A percentile compares a stretch with the other conserved stretches of the same genome.
Evolutionary conservation across 1,140 invertebrate genomes (phyloP).

Genomic region (Danaus plexippus): DNA sequence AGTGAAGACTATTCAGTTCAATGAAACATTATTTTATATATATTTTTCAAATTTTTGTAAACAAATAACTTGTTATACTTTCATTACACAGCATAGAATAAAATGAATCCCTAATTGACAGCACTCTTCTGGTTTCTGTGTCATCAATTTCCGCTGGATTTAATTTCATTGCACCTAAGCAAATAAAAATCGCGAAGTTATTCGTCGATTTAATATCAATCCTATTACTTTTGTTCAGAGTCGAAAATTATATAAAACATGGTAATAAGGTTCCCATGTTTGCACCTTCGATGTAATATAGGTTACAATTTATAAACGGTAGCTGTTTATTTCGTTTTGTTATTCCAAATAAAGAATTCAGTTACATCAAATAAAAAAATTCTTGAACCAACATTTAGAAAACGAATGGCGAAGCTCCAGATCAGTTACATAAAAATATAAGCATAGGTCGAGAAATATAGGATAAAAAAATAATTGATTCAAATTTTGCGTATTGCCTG

Average conservation of each 20-base stretch:
- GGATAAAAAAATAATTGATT: too few species aligned
- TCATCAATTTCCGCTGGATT: conserved; percentile 37
- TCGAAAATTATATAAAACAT: conserved; percentile 15
- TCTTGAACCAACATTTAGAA: too few species aligned
- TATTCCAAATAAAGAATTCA: too few species aligned
- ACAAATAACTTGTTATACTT: not conserved
- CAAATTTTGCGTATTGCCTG: too few species aligned
- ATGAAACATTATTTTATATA: too few species aligned
- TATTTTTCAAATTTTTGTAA: too few species aligned
- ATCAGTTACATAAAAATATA: too few species aligned
- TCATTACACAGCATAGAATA: conserved; percentile 14
- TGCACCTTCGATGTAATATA: conserved; percentile 19
- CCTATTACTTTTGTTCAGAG: conserved; percentile 11
- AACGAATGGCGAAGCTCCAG: too few species aligned
- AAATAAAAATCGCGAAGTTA: conserved; percentile 34
- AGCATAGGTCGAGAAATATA: too few species aligned
- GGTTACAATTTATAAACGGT: conserved; percentile 10
- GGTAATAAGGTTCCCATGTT: conserved; percentile 36
- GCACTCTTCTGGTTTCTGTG: conserved; percentile 36
- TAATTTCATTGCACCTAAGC: conserved; percentile 60
- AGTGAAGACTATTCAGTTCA: too few species aligned
- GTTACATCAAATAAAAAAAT: too few species aligned
- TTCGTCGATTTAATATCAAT: conserved; percentile 13
- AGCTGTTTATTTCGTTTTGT: conserved; percentile 2
- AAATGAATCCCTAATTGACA: conserved; percentile 12